phyloP scores from a whole-genome alignment of 2,113 vertebrate species.

The Chionodraco myersi region DNA sequence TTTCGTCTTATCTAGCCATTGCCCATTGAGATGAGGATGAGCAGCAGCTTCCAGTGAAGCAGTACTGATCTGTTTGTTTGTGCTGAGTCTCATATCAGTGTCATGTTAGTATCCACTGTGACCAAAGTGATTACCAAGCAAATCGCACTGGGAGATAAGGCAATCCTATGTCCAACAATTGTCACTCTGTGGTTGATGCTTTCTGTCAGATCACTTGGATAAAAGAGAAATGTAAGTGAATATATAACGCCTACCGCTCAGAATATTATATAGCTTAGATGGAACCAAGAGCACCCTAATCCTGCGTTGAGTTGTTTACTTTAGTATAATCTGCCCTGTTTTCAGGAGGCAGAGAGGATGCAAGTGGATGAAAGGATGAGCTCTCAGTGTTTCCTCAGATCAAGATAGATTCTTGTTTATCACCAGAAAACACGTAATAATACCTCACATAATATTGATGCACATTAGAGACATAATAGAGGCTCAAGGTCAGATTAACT shows the following conservation, averaged over 20 bases:
- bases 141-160: constrained; percentile 9
- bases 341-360: neutral
- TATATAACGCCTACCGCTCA: neutral
- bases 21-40: neutral
- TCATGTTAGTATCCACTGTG: constrained; percentile 34
- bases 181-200: neutral
- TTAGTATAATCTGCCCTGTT: constrained; percentile 6
- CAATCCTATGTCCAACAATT: constrained; percentile 25
- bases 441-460: constrained; percentile 3
- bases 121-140: constrained; percentile 46
- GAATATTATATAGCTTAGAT: neutral
- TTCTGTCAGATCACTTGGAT: neutral
- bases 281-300: neutral
- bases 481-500: neutral
- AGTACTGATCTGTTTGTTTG: neutral
- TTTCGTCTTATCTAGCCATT: too few relatives aligned
- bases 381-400: constrained; percentile 10
- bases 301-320: neutral
- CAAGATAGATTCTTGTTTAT: neutral
- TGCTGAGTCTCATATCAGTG: constrained; percentile 20
- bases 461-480: constrained; percentile 11
- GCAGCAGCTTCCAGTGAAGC: neutral
- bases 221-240: neutral
- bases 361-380: constrained; percentile 1
- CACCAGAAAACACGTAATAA: neutral